A percentile compares a stretch with the other conserved stretches of the same genome.
These are phyloP conservation scores for Microtus californicus DNA, from an alignment of 2,797 vertebrate genomes.

Conservation along the genomic window DNA sequence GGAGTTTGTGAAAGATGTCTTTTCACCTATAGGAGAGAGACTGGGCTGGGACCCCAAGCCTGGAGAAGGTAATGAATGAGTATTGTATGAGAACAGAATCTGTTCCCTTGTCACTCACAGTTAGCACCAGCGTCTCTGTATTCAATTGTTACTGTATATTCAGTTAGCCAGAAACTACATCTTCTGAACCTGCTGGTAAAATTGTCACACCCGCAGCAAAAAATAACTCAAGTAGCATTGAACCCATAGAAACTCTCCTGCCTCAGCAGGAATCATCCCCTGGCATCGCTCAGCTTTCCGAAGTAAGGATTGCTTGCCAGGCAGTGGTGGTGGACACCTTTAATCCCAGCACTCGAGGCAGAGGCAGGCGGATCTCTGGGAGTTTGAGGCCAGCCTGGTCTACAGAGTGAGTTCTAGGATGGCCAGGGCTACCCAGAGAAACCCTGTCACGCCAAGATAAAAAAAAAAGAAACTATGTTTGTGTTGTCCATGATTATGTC, in stretches of 20 bases:
- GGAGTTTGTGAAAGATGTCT: conserved; percentile 96
- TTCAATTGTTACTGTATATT: conserved; percentile 24
- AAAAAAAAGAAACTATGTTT: background rate
- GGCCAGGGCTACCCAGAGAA: no score
- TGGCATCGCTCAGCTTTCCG: background rate
- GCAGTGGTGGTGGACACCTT: no score
- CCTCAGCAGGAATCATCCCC: background rate
- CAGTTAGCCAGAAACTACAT: conserved; percentile 18
- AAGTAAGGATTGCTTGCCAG: conserved; percentile 5
- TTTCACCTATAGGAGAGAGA: conserved; percentile 95
- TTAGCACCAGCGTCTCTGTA: background rate
- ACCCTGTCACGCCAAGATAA: no score
- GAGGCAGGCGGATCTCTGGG: no score
- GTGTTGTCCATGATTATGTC: background rate
- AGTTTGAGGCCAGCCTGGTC: no score
- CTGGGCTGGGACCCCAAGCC: conserved; percentile 97
- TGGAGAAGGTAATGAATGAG: conserved; percentile 92
- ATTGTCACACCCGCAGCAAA: background rate
- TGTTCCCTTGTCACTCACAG: background rate
- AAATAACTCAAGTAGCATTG: background rate
- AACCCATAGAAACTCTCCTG: background rate
- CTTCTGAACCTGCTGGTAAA: conserved; percentile 20
- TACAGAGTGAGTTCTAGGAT: no score
- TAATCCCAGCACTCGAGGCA: no score
- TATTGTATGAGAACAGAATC: conserved; percentile 33